These are phyloP conservation scores for Nycteola revayana DNA, from an alignment of 2,888 invertebrate species.

Conservation along the genomic window DNA sequence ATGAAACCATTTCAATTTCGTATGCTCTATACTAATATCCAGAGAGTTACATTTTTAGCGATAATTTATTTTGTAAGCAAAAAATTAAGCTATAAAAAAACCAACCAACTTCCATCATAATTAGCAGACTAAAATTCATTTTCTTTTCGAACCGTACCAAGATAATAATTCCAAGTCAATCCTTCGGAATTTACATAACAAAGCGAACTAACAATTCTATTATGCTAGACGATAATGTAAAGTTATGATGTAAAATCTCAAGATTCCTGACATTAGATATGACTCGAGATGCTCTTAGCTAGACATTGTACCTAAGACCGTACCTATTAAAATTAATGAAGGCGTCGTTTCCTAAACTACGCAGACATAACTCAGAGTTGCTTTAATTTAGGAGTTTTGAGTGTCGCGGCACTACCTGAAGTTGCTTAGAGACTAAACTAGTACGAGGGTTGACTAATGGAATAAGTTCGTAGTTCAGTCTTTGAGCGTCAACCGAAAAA, in stretches of 20 bases:
- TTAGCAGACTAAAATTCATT: no score
- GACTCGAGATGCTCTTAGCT: neutral
- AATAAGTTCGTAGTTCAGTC: slow-evolving; percentile 27
- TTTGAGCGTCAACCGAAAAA: slow-evolving; percentile 19
- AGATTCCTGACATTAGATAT: no score
- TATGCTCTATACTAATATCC: no score
- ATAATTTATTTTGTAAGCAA: no score
- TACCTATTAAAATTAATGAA: slow-evolving; percentile 28
- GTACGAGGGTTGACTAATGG: slow-evolving; percentile 27
- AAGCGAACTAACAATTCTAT: neutral
- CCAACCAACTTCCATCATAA: no score
- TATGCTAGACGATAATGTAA: slow-evolving; percentile 6
- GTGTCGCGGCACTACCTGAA: slow-evolving; percentile 19
- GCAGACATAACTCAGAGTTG: slow-evolving; percentile 18
- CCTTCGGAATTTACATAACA: no score
- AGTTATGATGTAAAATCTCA: slow-evolving; percentile 9
- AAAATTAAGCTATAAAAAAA: no score
- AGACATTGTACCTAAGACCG: slow-evolving; percentile 8
- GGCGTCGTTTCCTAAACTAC: slow-evolving; percentile 13
- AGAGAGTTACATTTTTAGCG: no score
- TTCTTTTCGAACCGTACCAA: no score
- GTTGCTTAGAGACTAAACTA: slow-evolving; percentile 25
- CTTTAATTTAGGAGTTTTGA: slow-evolving; percentile 31
- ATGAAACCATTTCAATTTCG: no score
- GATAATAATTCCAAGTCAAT: no score